phyloP scores from a whole-genome alignment of 2,113 vertebrate genomes.

The Echinops telfairi region DNA sequence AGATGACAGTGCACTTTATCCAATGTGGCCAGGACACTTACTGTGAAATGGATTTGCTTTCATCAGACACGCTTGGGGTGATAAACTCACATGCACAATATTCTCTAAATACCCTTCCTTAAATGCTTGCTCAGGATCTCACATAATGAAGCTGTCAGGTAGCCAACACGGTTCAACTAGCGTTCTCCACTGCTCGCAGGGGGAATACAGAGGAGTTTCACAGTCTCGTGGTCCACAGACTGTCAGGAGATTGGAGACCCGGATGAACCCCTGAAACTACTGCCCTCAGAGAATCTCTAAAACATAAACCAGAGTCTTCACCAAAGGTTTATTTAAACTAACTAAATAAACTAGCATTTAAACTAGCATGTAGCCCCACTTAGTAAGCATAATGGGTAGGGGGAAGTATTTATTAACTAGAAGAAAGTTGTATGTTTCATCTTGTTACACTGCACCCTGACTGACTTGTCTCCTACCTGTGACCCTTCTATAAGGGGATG shows the following conservation, averaged over 20 bases:
- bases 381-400: too few species aligned
- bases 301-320: neutral
- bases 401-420: too few species aligned
- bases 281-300: neutral
- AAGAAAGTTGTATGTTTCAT: too few species aligned
- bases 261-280: neutral
- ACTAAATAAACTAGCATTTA: too few species aligned
- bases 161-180: conserved; percentile 63
- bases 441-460: too few species aligned
- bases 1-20: neutral
- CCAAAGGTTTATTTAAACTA: too few species aligned
- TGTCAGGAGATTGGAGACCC: neutral
- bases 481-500: too few species aligned
- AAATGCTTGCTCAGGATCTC: conserved; percentile 59
- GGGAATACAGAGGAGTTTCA: neutral
- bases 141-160: conserved; percentile 63
- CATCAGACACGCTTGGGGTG: conserved; percentile 4
- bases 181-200: neutral
- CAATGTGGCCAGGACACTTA: neutral
- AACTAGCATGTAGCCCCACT: too few species aligned
- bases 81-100: conserved; percentile 23
- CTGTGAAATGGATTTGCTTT: neutral
- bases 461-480: too few species aligned
- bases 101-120: conserved; percentile 51
- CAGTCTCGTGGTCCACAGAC: neutral